Evolutionary conservation across 2,888 invertebrate species (phyloP), one percentile per base, ranked within the genome.

Genomic region (Brachylomia viminalis): DNA sequence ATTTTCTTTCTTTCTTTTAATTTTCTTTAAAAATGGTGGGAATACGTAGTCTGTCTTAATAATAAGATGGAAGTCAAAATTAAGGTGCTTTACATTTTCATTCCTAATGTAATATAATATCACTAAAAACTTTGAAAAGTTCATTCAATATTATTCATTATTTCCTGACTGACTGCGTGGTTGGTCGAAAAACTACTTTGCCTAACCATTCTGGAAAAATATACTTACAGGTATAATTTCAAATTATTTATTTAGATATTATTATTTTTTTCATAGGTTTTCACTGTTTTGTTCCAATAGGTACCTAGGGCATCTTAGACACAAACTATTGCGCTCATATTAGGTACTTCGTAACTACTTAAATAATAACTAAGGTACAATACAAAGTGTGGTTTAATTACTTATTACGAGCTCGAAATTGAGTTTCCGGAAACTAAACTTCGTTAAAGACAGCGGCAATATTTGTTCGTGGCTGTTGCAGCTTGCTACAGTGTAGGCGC

Each of bases 401-500:
- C 66, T 54, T 64, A 59, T 38, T 30, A 78, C 49, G 70, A 83
- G 59, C 62, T 33, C 27, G 23, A 65, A 72, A 83, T 71, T 72
- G 71, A 64, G 54, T 65, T 79, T 47, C 27, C 13, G 15, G 52
- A 13, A 61, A 61, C 20, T 17, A 27, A 64, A 77, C 49, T 69
- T 67, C 49, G 62, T 76, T 75, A 66, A 71, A 77, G 68, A 78
- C 58, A 66, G 62, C 71, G 65, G 81, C 81, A 86, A 87, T 86
- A 71, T 84, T 81, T 75, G 81, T 47, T 75, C 8, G 20, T 62
- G 71, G 33, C 49, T 75, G 56, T 87, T 86, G 86, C 86, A 75
- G 69, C 75, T 78, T n/a, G 62, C 33, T 86, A 72, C 4, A 47
- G 20, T 54, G 73, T 62, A 86, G 86, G 86, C 86, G 86, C 69